phyloP scores from a whole-genome alignment of 2,113 vertebrate species.

The Anguilla japonica region DNA sequence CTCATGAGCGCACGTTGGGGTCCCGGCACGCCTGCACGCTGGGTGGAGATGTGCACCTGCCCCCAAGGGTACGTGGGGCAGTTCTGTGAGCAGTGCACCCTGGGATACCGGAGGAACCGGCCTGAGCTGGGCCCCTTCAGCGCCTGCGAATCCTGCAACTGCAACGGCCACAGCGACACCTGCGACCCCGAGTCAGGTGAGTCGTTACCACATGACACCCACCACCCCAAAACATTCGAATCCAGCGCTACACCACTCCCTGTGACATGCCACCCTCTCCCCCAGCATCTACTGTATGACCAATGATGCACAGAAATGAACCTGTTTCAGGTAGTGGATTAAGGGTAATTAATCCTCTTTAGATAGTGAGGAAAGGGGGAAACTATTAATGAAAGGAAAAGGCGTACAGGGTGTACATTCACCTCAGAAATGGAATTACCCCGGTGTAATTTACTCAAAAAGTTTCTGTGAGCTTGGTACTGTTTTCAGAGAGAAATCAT shows the following conservation, averaged over 20 bases:
- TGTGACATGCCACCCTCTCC: too few relatives aligned
- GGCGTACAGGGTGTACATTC: too few relatives aligned
- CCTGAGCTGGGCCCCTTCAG: constrained; percentile 81
- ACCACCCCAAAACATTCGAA: too few relatives aligned
- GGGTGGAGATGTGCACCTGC: constrained; percentile 93
- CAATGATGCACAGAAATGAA: too few relatives aligned
- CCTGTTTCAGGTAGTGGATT: too few relatives aligned
- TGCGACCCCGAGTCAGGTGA: constrained; percentile 82
- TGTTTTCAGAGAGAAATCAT: neutral
- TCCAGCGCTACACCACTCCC: too few relatives aligned
- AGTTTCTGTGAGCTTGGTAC: neutral
- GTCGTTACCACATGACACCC: constrained; percentile 33
- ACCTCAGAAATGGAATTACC: too few relatives aligned
- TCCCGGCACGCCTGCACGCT: constrained; percentile 72
- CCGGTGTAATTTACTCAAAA: neutral
- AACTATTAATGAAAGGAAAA: neutral
- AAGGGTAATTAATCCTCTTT: too few relatives aligned
- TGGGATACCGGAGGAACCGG: constrained; percentile 79
- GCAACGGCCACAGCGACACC: constrained; percentile 86
- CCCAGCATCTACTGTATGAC: too few relatives aligned
- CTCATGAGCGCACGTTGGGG: constrained; percentile 77
- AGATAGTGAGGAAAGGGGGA: too few relatives aligned
- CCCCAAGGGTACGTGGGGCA: constrained; percentile 87
- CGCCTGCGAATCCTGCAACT: constrained; percentile 84
- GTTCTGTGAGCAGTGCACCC: constrained; percentile 86